phyloP scores from a whole-genome alignment of 2,113 vertebrate genomes.

The Mirza zaza region DNA sequence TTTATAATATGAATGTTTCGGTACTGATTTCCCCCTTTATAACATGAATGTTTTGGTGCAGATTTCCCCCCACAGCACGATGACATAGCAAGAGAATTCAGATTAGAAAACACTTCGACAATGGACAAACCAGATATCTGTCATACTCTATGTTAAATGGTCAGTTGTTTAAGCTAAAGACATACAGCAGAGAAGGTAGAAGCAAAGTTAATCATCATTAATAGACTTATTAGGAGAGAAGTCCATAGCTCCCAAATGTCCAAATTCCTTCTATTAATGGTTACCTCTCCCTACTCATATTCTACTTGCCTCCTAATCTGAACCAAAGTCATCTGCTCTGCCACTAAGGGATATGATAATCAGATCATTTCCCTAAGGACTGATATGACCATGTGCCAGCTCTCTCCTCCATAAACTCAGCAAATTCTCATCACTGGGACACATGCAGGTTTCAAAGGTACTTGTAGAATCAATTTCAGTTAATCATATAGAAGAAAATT shows the following conservation, averaged over 20 bases:
- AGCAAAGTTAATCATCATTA: background rate
- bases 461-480: background rate
- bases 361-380: background rate
- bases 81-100: background rate
- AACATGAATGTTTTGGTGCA: background rate
- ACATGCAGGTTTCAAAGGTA: background rate
- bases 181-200: background rate
- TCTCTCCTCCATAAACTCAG: background rate
- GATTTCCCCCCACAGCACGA: background rate
- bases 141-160: background rate
- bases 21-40: background rate
- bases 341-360: background rate
- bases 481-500: background rate
- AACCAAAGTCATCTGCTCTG: background rate
- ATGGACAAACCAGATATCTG: background rate
- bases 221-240: background rate
- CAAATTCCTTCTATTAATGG: background rate
- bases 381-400: background rate
- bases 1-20: background rate
- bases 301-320: background rate
- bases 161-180: background rate
- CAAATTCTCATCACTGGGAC: background rate
- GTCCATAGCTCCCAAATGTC: background rate
- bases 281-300: background rate
- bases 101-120: constrained; percentile 31